These are phyloP conservation scores for Octopus sinensis DNA, from an alignment of 1,140 invertebrate species.

Conservation along the genomic window DNA sequence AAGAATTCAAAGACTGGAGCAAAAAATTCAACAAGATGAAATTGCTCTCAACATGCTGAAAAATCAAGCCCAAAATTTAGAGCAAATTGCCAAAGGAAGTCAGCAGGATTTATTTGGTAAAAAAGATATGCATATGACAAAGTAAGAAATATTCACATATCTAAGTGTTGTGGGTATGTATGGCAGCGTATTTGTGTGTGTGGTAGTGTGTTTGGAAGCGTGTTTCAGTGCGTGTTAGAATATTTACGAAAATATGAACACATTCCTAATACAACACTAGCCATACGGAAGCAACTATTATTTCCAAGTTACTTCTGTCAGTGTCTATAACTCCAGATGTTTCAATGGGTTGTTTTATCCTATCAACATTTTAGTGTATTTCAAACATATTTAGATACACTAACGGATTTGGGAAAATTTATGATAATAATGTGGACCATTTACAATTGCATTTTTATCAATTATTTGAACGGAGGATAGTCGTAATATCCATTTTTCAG, in stretches of 20 bases:
- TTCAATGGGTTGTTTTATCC: too few species aligned
- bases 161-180: neutral
- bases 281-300: too few species aligned
- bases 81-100: slow-evolving; percentile 50
- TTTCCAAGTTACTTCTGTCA: too few species aligned
- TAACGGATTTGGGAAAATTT: too few species aligned
- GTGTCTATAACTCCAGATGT: too few species aligned
- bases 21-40: slow-evolving; percentile 51
- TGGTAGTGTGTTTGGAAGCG: neutral
- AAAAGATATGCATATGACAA: slow-evolving; percentile 46
- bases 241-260: neutral
- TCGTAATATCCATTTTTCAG: too few species aligned
- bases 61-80: slow-evolving; percentile 53
- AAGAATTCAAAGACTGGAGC: slow-evolving; percentile 51
- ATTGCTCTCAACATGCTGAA: slow-evolving; percentile 46
- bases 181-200: neutral
- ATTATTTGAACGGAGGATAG: too few species aligned
- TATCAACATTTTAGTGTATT: too few species aligned
- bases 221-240: neutral
- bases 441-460: too few species aligned
- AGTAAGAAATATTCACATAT: slow-evolving; percentile 31
- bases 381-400: too few species aligned
- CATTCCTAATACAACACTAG: too few species aligned
- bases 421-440: too few species aligned
- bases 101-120: slow-evolving; percentile 50